Conservation (phyloP, 2,797 vertebrate genomes). For the Pampus argenteus region DNA sequence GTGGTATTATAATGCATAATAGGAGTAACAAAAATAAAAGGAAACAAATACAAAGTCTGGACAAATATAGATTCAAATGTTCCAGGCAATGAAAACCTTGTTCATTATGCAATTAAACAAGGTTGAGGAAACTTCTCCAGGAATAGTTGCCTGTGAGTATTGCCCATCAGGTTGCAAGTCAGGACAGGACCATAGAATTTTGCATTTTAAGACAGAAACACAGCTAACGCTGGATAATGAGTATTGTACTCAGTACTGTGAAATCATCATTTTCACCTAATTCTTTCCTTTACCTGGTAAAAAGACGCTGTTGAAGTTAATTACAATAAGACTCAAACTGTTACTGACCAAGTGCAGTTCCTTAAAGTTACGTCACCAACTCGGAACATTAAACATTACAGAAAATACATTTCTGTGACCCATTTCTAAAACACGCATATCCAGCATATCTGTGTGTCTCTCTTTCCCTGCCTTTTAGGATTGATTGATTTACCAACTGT, state of each 20-base stretch:
- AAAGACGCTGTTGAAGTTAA: not conserved
- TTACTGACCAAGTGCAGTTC: not conserved
- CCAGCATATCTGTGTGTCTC: constrained; percentile 67
- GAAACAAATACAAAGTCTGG: not conserved
- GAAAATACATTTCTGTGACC: not conserved
- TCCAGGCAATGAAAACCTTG: constrained; percentile 9
- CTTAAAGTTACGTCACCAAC: not conserved
- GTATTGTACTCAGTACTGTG: not conserved
- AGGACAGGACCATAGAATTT: constrained; percentile 19
- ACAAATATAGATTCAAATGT: not conserved
- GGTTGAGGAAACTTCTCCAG: constrained; percentile 9
- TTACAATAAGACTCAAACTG: constrained; percentile 2
- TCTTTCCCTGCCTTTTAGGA: constrained; percentile 28
- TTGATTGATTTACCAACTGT: constrained; percentile 7
- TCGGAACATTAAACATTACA: not conserved
- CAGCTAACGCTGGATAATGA: constrained; percentile 39
- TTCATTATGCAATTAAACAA: not conserved
- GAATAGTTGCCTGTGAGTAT: constrained; percentile 48
- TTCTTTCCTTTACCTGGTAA: not conserved
- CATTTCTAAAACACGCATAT: constrained; percentile 25
- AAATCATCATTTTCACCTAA: not conserved
- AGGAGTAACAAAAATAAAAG: constrained; percentile 9
- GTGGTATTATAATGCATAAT: not conserved
- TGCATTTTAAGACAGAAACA: constrained; percentile 71
- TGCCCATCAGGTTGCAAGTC: constrained; percentile 48